These are phyloP conservation scores for Sminthurinus signatus DNA, from an alignment of 1,140 invertebrate species.

Conservation along the genomic window DNA sequence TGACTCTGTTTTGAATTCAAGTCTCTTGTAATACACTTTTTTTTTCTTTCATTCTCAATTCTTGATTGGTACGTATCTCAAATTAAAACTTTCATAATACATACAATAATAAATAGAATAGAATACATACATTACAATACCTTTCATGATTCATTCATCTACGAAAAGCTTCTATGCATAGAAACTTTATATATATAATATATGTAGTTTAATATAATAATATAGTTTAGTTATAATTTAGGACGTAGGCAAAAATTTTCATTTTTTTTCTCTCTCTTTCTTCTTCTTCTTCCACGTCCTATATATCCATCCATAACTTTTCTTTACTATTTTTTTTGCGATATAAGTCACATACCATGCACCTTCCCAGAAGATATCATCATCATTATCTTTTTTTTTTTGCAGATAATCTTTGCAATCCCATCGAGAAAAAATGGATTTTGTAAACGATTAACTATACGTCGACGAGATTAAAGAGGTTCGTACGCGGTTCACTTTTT, in stretches of 20 bases:
- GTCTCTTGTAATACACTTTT: too few species aligned
- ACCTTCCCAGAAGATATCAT: conserved; percentile 4
- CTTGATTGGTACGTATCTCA: too few species aligned
- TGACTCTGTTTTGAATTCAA: too few species aligned
- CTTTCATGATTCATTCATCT: not conserved
- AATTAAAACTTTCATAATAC: too few species aligned
- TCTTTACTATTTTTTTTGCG: not conserved
- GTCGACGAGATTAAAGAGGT: not conserved
- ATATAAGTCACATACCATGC: conserved; percentile 2
- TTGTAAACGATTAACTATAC: not conserved
- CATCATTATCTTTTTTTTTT: not conserved
- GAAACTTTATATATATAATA: not conserved
- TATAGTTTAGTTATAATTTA: not conserved
- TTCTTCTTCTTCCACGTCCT: not conserved
- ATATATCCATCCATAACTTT: not conserved
- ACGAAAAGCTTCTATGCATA: not conserved
- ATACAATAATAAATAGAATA: not conserved
- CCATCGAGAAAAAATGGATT: not conserved
- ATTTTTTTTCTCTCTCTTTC: not conserved
- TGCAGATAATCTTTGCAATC: not conserved
- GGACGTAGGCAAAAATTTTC: not conserved
- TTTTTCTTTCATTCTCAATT: too few species aligned
- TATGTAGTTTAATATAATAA: not conserved
- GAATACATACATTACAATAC: not conserved
- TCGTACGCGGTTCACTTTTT: not conserved